Conservation (phyloP, 1,140 invertebrate genomes). For the Chlorops oryzae region DNA sequence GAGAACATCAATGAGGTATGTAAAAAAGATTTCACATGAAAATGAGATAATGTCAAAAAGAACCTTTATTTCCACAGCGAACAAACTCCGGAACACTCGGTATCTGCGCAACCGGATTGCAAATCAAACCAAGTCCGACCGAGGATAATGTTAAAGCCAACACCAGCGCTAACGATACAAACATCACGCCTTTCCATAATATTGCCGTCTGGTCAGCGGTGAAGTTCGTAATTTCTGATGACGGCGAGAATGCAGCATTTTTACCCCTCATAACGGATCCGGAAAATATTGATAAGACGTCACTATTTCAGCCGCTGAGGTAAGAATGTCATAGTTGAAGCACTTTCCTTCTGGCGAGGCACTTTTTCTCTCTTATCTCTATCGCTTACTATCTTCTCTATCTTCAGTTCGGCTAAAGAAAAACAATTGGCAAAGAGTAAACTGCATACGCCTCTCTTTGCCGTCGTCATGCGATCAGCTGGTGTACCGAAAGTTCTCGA, state of each 20-base stretch:
- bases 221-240: constrained; percentile 61
- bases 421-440: constrained; percentile 38
- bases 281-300: constrained; percentile 66
- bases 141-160: constrained; percentile 7
- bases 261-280: constrained; percentile 80
- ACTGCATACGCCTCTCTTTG: constrained; percentile 77
- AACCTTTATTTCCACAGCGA: constrained; percentile 16
- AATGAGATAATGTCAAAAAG: background rate
- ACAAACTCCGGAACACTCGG: constrained; percentile 54
- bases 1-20: constrained; percentile 35
- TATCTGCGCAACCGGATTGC: constrained; percentile 63
- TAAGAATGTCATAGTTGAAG: constrained; percentile 12
- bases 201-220: constrained; percentile 88
- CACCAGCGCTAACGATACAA: constrained; percentile 28
- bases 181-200: constrained; percentile 74
- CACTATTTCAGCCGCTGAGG: constrained; percentile 54
- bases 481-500: constrained; percentile 71
- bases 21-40: background rate
- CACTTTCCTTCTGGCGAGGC: background rate
- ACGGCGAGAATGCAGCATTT: constrained; percentile 60
- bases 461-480: constrained; percentile 80
- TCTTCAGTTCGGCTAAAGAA: constrained; percentile 34
- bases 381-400: background rate
- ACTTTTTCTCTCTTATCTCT: background rate
- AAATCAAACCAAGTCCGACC: constrained; percentile 47